Base-by-base conservation (phyloP, 1,140 invertebrate genomes). In the Lasaia peninsularis region DNA sequence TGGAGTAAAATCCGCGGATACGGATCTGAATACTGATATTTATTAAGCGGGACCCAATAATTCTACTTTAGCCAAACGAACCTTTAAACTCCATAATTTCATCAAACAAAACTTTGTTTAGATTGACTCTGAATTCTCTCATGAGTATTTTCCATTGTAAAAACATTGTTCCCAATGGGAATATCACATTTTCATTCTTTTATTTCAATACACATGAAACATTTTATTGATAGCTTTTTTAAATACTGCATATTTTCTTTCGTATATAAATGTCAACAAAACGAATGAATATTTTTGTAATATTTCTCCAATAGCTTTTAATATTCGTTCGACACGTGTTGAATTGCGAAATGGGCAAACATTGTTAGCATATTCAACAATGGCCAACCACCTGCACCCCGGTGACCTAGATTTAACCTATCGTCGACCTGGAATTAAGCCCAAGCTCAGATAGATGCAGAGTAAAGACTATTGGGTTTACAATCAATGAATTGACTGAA, bases 281-380 rank as follows among this genome's bases (percentile, higher is more conserved):
- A 44, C 40, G 40, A 20, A 44, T 44, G 8, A 44, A 20, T 9
- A 20, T 18, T 44, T 44, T 16, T 44, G 7, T 44, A 18, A 44
- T 20, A 9, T 28, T 28, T 28, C 8, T 28, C 24, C 24, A 44
- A 44, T 44, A 44, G 37, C 14, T 44, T 44, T 44, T 18, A 44
- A 44, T 44, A 18, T 44, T 44, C 37, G 14, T 44, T 14, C 3
- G 16, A 44, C 16, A 44, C 3, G 7, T 16, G 14, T 44, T 18
- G 37, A 44, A 44, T 44, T 8, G 16, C 9, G 14, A 44, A 44
- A 44, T 44, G 37, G 37, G 18, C 37, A 44, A 44, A 44, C 37
- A 44, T 40, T 40, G 37, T 20, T 18, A 40, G 18, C 37, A 44
- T 44, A 44, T 44, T 44, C 16, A 44, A 44, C 37, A 44, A 44